A percentile compares a stretch with the other conserved stretches of the same genome.
phyloP scores from a whole-genome alignment of 2,113 vertebrate genomes.

The Aegithalos caudatus region DNA sequence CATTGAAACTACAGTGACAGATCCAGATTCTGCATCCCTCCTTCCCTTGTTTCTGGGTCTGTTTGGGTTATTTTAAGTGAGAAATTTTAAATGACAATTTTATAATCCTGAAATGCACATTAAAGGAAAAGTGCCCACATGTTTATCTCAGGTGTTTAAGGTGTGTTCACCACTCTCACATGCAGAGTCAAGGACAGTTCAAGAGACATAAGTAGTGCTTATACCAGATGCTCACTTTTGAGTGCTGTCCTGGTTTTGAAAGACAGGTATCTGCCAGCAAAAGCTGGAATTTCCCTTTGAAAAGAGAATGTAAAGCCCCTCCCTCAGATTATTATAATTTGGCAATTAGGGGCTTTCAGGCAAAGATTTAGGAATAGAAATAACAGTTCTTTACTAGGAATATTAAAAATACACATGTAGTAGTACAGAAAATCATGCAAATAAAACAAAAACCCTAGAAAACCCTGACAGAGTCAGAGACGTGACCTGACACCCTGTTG shows the following conservation, averaged over 20 bases:
- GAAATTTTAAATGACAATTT: neutral
- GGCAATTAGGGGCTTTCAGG: no score
- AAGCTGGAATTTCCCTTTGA: neutral
- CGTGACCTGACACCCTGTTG: no score
- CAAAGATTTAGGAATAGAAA: no score
- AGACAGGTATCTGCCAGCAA: no score
- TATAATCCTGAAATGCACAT: neutral
- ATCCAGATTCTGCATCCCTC: neutral
- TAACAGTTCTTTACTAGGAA: no score
- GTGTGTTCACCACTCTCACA: neutral
- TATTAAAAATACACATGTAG: no score
- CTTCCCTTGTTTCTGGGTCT: neutral
- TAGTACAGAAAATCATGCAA: no score
- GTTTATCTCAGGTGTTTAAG: neutral
- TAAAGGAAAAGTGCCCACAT: neutral
- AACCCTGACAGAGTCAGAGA: no score
- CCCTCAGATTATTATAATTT: no score
- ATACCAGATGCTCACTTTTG: neutral
- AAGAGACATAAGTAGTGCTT: neutral
- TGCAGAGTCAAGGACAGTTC: neutral
- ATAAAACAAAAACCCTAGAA: no score
- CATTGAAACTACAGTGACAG: neutral
- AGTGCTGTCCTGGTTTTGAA: neutral
- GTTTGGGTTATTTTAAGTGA: neutral
- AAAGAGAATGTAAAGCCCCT: no score